Conservation (phyloP, 1,140 invertebrate genomes). For the Drosophila athabasca region DNA sequence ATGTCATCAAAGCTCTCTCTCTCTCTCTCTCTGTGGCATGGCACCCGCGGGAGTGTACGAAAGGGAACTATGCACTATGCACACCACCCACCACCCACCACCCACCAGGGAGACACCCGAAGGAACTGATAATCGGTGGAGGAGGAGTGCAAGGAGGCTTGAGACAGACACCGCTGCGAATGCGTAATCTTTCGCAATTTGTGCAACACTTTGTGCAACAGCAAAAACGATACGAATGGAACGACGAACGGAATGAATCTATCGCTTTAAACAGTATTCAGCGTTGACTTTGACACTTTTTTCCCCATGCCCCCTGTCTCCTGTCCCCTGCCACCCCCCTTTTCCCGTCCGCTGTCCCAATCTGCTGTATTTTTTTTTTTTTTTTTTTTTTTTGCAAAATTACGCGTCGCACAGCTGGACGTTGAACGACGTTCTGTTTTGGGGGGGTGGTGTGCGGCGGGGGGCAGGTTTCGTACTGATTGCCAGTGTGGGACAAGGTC, state of each 20-base stretch:
- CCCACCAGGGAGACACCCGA: slow-evolving; percentile 4
- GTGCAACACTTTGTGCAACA: slow-evolving; percentile 1
- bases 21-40: slow-evolving; percentile 1
- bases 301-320: background rate
- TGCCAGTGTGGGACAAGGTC: slow-evolving; percentile 79
- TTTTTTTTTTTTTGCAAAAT: slow-evolving; percentile 41
- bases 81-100: background rate
- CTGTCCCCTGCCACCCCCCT: background rate
- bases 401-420: slow-evolving; percentile 77
- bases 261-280: slow-evolving; percentile 29
- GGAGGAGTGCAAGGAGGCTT: background rate
- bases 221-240: background rate
- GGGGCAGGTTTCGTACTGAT: slow-evolving; percentile 45
- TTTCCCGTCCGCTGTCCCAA: background rate
- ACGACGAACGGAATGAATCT: slow-evolving; percentile 11
- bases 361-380: slow-evolving; percentile 26
- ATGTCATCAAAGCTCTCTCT: slow-evolving; percentile 48
- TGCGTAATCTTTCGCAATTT: slow-evolving; percentile 68
- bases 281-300: slow-evolving; percentile 57
- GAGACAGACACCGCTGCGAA: slow-evolving; percentile 53
- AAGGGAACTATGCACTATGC: too few relatives aligned
- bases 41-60: slow-evolving; percentile 61
- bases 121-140: slow-evolving; percentile 44
- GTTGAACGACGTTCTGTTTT: slow-evolving; percentile 3
- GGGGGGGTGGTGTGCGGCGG: background rate